phyloP scores from a whole-genome alignment of 2,113 vertebrate genomes.

The Pholis gunnellus region DNA sequence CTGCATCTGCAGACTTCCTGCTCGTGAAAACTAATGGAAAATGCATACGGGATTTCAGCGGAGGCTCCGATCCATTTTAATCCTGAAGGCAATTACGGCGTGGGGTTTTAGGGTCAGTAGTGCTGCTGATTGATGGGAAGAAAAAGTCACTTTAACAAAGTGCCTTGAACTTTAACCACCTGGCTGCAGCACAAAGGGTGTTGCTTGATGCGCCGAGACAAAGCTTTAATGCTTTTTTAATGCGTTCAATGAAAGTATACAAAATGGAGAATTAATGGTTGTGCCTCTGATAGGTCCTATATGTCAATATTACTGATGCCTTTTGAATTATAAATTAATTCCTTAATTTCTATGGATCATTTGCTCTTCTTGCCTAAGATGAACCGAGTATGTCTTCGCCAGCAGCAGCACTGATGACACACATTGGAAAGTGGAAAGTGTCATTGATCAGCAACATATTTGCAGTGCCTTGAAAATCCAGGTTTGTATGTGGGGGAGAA shows the following conservation, averaged over 20 bases:
- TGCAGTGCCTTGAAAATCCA: constrained; percentile 53
- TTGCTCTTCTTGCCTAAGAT: constrained; percentile 39
- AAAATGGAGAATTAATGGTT: constrained; percentile 71
- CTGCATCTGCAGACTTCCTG: constrained; percentile 69
- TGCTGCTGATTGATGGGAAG: constrained; percentile 82
- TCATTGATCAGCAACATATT: constrained; percentile 63
- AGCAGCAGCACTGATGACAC: constrained; percentile 11
- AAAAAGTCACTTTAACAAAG: constrained; percentile 81
- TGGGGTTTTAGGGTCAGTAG: constrained; percentile 83
- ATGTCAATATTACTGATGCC: constrained; percentile 65
- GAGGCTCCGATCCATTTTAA: constrained; percentile 83
- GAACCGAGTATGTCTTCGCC: constrained; percentile 16
- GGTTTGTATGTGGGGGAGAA: constrained; percentile 67
- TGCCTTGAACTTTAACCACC: constrained; percentile 74
- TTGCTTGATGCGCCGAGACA: constrained; percentile 56
- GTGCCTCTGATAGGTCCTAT: constrained; percentile 50
- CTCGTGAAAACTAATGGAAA: constrained; percentile 76
- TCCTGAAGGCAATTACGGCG: constrained; percentile 84
- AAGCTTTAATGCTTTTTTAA: constrained; percentile 72
- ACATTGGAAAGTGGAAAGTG: constrained; percentile 19
- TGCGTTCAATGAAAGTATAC: constrained; percentile 61
- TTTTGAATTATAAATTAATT: constrained; percentile 65
- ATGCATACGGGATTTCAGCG: constrained; percentile 75
- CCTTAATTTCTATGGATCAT: constrained; percentile 66
- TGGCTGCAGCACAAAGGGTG: constrained; percentile 68